Evolutionary conservation across 2,797 vertebrate genomes (phyloP).

Genomic region (Microhierax caerulescens): DNA sequence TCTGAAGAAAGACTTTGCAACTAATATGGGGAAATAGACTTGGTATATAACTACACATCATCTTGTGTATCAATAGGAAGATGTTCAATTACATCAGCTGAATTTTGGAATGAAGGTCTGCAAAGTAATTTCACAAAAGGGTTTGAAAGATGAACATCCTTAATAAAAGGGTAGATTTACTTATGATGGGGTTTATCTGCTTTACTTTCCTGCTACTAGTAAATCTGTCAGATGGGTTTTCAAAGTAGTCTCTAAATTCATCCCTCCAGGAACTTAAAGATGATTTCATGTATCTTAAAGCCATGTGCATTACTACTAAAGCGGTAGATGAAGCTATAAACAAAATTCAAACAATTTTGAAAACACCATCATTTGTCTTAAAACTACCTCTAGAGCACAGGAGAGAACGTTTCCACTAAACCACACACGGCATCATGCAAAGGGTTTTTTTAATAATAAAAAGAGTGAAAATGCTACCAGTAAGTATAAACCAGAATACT

Average conservation of each 20-base stretch:
- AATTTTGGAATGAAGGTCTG: not conserved
- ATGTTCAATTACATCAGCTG: not conserved
- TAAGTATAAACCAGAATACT: not conserved
- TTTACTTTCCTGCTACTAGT: not conserved
- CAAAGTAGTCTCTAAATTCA: not conserved
- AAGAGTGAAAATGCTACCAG: not conserved
- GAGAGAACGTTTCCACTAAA: not conserved
- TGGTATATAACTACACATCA: not conserved
- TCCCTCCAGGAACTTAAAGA: not conserved
- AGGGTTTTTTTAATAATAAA: not conserved
- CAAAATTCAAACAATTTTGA: not conserved
- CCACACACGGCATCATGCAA: not conserved
- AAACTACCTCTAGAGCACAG: not conserved
- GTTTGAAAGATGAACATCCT: not conserved
- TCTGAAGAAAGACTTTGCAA: not conserved
- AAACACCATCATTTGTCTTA: not conserved
- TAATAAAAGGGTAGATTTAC: not conserved
- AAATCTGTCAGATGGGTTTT: constrained; percentile 14
- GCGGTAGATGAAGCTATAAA: constrained; percentile 16
- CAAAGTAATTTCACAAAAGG: not conserved
- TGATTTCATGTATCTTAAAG: constrained; percentile 5
- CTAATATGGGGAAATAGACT: not conserved
- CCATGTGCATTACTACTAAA: not conserved
- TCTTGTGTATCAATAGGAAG: not conserved
- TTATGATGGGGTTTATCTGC: not conserved